These are phyloP conservation scores for Ctenodactylus gundi DNA, from an alignment of 2,113 vertebrate genomes.

Conservation along the genomic window DNA sequence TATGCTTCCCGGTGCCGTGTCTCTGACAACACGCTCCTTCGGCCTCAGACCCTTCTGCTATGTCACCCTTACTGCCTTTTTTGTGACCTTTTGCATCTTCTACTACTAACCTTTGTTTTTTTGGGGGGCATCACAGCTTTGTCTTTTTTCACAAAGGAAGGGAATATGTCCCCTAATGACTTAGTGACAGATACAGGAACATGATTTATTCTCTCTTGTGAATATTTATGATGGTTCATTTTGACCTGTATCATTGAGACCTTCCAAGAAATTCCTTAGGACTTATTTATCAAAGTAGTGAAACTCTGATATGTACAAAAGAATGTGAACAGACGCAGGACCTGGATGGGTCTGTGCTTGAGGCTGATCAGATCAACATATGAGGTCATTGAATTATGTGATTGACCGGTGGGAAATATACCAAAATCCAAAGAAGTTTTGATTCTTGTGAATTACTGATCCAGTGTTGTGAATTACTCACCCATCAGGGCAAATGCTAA, in stretches of 20 bases:
- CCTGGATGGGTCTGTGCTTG: neutral
- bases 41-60: neutral
- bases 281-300: neutral
- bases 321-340: neutral
- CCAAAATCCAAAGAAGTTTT: neutral
- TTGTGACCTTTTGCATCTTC: neutral
- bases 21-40: neutral
- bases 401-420: neutral
- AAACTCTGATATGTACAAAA: neutral
- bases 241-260: neutral
- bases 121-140: neutral
- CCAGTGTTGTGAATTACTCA: too few species aligned
- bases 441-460: neutral
- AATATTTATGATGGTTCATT: neutral
- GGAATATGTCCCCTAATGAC: neutral
- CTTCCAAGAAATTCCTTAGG: neutral
- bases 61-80: neutral
- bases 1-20: neutral
- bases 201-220: neutral
- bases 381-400: neutral
- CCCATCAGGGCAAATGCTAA: too few species aligned
- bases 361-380: neutral
- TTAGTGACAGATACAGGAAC: neutral
- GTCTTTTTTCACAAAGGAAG: neutral
- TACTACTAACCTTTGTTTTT: neutral